Base-by-base conservation (phyloP, 2,797 vertebrate species). In the Fratercula arctica region DNA sequence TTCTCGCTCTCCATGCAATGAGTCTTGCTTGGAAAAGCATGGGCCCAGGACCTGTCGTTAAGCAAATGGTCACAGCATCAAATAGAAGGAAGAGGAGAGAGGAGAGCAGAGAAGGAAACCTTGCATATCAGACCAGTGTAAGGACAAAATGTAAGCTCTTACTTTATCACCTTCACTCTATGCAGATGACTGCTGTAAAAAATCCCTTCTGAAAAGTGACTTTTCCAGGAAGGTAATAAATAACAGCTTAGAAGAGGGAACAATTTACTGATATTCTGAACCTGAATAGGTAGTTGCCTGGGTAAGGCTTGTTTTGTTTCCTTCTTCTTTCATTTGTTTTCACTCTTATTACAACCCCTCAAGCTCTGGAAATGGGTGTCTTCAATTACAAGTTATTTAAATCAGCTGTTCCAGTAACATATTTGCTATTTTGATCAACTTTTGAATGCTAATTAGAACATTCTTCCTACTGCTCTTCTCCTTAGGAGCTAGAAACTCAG, bases 301-400 rank as follows among this genome's bases (percentile, higher is more conserved):
- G 3, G 17, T 87, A 89, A 77, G 33, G 3, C 31, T 72, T 70
- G 10, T 19, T 75, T 90, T 93, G 48, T 69, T 94, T 86, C 86
- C 68, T 59, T 60, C 88, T 75, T 51, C 48, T 76, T 90, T 90
- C 54, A 86, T 94, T 95, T 83, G 12, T 87, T 92, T 91, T 92
- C 10, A 8, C 14, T 67, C 94, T 95, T 94, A 94, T 96, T 95
- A 85, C 77, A 95, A 18, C 3, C 51, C 83, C 67, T 86, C 51
- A 51, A 67, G 89, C 54, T 79, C 80, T 93, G 63, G 88, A 97
- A 95, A 90, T 76, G 46, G n/a, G 51, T 93, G 67, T 85, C 87
- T 95, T 95, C 87, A 96, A 90, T 90, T 96, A 64, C 67, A 89
- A 69, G 74, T 89, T 94, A 92, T 92, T 95, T 96, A 91, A 96